Evolutionary conservation across 2,797 vertebrate genomes (phyloP).

Genomic region (Poeciliopsis paucimaculata): DNA sequence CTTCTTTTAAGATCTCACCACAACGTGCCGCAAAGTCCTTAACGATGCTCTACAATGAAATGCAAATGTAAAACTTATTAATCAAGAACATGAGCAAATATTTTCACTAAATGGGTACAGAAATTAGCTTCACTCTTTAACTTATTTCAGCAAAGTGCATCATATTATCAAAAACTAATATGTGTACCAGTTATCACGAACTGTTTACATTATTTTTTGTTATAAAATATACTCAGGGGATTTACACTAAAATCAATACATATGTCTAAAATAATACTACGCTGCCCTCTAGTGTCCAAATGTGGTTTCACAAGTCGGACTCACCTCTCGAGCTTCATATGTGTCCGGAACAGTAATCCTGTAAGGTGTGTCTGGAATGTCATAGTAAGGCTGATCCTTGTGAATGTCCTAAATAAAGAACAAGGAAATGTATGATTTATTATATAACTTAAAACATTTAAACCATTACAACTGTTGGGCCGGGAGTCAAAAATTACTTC

Average conservation of each 20-base stretch:
- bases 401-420: conserved; percentile 90
- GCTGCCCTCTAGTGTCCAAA: conserved; percentile 53
- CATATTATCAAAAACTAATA: neutral
- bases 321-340: conserved; percentile 93
- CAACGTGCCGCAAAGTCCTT: conserved; percentile 98
- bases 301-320: conserved; percentile 16
- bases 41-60: conserved; percentile 88
- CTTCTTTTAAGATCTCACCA: conserved; percentile 97
- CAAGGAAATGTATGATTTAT: neutral
- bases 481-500: neutral
- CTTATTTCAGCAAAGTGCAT: no score
- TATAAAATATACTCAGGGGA: neutral
- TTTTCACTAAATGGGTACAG: neutral
- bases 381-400: conserved; percentile 97
- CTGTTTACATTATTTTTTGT: neutral
- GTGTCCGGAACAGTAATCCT: conserved; percentile 98
- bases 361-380: conserved; percentile 95
- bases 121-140: neutral
- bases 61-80: neutral
- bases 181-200: neutral
- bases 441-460: neutral
- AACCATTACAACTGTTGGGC: neutral
- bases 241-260: neutral
- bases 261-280: conserved; percentile 19
- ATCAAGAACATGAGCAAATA: neutral